Percentiles rank a stretch among this genome's conserved stretches.
These are phyloP conservation scores for Drosophila equinoxialis DNA, from an alignment of 1,140 invertebrate species.

Conservation along the genomic window DNA sequence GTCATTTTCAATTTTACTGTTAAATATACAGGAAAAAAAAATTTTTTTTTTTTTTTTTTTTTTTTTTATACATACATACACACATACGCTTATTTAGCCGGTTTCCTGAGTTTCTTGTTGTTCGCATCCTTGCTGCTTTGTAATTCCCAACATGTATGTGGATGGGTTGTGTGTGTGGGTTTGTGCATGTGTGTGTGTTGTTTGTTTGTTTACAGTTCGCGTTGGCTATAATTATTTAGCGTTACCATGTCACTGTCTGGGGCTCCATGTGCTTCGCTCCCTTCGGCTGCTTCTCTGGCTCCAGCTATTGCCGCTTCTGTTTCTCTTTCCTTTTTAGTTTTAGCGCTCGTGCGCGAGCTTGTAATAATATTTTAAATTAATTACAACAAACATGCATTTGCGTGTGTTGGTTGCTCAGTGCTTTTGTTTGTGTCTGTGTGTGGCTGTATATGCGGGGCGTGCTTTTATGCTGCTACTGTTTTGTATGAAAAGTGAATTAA, in stretches of 20 bases:
- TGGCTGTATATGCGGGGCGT: constrained; percentile 58
- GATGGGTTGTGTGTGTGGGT: constrained; percentile 23
- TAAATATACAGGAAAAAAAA: too few species aligned
- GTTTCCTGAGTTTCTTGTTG: constrained; percentile 24
- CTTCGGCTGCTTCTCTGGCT: neutral
- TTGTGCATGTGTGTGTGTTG: constrained; percentile 32
- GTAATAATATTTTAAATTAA: constrained; percentile 82
- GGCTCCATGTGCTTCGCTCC: neutral
- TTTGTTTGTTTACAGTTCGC: constrained; percentile 72
- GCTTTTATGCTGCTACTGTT: constrained; percentile 76
- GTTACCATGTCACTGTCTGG: constrained; percentile 68
- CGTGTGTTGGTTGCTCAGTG: constrained; percentile 19
- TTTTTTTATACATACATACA: neutral
- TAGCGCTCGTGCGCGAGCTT: constrained; percentile 76
- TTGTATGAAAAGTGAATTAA: constrained; percentile 82
- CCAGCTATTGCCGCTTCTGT: constrained; percentile 37
- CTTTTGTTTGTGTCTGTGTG: constrained; percentile 27
- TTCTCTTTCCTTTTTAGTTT: constrained; percentile 63
- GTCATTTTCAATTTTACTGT: constrained; percentile 2
- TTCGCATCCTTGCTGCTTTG: constrained; percentile 18
- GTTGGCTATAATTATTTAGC: constrained; percentile 79
- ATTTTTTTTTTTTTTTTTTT: too few species aligned
- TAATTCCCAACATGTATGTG: constrained; percentile 25
- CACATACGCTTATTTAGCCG: constrained; percentile 48
- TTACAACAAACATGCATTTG: constrained; percentile 77